Conservation (phyloP, 2,888 invertebrate species). For the Phania funesta region DNA sequence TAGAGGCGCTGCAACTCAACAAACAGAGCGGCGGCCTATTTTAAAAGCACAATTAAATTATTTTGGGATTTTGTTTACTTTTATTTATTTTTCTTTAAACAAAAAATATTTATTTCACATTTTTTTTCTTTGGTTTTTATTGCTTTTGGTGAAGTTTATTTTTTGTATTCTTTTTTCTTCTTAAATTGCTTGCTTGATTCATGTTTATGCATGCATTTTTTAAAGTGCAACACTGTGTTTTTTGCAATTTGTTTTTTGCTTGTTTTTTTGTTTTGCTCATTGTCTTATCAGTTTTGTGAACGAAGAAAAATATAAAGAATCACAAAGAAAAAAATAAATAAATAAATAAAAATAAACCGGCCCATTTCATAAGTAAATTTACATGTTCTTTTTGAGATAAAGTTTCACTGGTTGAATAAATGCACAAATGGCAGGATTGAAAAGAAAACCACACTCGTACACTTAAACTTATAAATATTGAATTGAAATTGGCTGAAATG, state of each 20-base stretch:
- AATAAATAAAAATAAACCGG: slow-evolving; percentile 63
- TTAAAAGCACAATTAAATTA: too few species aligned
- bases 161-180: slow-evolving; percentile 45
- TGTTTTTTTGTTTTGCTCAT: slow-evolving; percentile 24
- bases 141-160: background rate
- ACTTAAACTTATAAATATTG: slow-evolving; percentile 29
- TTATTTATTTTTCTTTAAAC: background rate
- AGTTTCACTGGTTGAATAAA: slow-evolving; percentile 61
- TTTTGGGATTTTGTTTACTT: too few species aligned
- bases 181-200: slow-evolving; percentile 56
- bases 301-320: slow-evolving; percentile 39
- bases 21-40: too few species aligned
- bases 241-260: slow-evolving; percentile 11
- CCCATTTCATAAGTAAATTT: slow-evolving; percentile 71
- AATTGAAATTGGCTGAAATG: slow-evolving; percentile 63
- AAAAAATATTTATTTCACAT: background rate
- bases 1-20: too few species aligned
- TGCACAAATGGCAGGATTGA: slow-evolving; percentile 57
- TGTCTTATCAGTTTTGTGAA: slow-evolving; percentile 67
- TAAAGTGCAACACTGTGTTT: slow-evolving; percentile 70
- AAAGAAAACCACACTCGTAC: background rate
- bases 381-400: slow-evolving; percentile 69
- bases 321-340: slow-evolving; percentile 15
- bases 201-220: slow-evolving; percentile 69
- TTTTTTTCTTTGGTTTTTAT: background rate